Conservation (phyloP, 2,888 invertebrate genomes). For the Oxyscelio sp. region DNA sequence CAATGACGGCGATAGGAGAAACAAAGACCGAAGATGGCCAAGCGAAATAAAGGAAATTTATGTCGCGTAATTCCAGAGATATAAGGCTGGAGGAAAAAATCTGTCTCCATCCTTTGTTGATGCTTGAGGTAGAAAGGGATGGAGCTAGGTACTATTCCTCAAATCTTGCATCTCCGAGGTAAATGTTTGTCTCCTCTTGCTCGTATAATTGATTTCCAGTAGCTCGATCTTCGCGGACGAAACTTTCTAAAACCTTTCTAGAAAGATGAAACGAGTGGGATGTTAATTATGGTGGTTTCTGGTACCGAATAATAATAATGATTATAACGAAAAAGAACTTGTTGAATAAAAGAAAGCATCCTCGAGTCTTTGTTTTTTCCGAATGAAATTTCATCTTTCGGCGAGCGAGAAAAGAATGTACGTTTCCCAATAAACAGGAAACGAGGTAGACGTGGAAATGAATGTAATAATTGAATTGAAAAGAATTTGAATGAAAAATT, state of each 20-base stretch:
- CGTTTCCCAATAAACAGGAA: conserved; percentile 78
- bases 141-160: too few species aligned
- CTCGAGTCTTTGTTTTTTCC: conserved; percentile 16
- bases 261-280: conserved; percentile 7
- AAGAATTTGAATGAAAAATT: conserved; percentile 64
- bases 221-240: conserved; percentile 74
- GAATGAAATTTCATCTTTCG: conserved; percentile 13
- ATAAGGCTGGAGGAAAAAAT: too few species aligned
- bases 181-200: conserved; percentile 37
- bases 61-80: conserved; percentile 30
- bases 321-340: conserved; percentile 1
- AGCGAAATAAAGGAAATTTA: conserved; percentile 55
- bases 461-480: conserved; percentile 80
- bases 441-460: conserved; percentile 84
- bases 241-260: conserved; percentile 79
- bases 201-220: conserved; percentile 79
- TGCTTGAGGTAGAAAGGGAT: too few species aligned
- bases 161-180: too few species aligned
- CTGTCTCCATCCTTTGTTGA: too few species aligned
- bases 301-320: not conserved
- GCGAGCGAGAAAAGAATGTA: conserved; percentile 33
- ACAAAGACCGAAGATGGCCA: not conserved
- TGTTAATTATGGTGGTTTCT: not conserved
- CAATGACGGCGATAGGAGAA: conserved; percentile 6
- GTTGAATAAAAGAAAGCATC: not conserved